Evolutionary conservation across 1,140 invertebrate species (phyloP).

Genomic region (Anadara kagoshimensis): DNA sequence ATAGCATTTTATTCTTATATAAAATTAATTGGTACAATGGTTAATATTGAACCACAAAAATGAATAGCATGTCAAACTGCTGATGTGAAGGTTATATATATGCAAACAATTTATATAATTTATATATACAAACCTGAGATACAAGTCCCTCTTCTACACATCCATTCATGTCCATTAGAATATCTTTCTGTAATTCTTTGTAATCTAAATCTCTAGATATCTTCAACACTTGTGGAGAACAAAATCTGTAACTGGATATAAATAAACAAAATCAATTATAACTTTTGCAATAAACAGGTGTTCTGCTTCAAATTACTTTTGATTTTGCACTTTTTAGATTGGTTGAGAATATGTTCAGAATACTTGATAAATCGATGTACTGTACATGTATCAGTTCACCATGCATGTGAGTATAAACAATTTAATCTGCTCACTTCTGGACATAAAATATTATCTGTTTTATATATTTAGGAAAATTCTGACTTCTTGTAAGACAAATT

Average conservation of each 20-base stretch:
- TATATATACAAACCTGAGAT: conserved; percentile 41
- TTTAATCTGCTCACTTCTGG: no score
- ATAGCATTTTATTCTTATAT: no score
- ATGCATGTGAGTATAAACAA: no score
- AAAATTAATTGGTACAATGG: no score
- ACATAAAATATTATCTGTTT: no score
- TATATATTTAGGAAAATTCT: no score
- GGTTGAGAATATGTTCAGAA: not conserved
- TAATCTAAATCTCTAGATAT: conserved; percentile 60
- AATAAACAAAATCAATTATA: conserved; percentile 11
- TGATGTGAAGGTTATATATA: no score
- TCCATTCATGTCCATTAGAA: conserved; percentile 55
- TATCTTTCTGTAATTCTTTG: conserved; percentile 59
- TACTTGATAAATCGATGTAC: not conserved
- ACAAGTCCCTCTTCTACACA: conserved; percentile 36
- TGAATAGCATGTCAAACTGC: no score
- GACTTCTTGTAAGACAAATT: no score
- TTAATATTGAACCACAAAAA: no score
- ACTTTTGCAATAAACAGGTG: not conserved
- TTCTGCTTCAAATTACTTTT: not conserved
- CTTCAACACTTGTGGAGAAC: conserved; percentile 55
- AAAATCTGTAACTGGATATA: conserved; percentile 54
- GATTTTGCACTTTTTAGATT: not conserved
- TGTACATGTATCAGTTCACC: no score
- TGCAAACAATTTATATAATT: no score